Evolutionary conservation across 2,797 vertebrate species (phyloP).

Genomic region (Betta splendens): DNA sequence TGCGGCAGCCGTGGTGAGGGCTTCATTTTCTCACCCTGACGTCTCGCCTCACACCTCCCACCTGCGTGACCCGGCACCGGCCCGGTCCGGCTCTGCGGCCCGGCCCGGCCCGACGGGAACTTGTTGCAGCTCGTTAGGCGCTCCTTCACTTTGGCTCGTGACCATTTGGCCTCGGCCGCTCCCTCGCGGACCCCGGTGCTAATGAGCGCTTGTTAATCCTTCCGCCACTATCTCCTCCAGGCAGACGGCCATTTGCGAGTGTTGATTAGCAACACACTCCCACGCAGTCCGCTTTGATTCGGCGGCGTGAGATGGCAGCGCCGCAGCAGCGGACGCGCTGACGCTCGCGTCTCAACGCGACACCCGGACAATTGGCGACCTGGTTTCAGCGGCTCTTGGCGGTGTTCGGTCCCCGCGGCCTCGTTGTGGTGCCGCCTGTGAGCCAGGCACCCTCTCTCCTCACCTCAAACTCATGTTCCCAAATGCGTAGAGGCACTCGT

Average conservation of each 20-base stretch:
- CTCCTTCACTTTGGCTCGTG: conserved; percentile 40
- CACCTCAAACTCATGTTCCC: conserved; percentile 13
- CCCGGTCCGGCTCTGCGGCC: conserved; percentile 14
- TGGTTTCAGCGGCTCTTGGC: conserved; percentile 29
- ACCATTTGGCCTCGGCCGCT: conserved; percentile 34
- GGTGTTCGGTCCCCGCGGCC: conserved; percentile 26
- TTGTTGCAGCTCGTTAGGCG: conserved; percentile 20
- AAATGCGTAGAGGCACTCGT: background rate
- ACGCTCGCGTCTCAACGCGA: conserved; percentile 17
- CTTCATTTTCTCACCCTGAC: background rate
- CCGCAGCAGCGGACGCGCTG: conserved; percentile 7
- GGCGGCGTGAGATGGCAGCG: conserved; percentile 26
- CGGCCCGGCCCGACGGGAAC: conserved; percentile 14
- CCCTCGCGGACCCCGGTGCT: conserved; percentile 32
- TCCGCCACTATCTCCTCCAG: conserved; percentile 53
- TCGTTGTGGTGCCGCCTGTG: conserved; percentile 23
- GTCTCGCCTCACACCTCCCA: background rate
- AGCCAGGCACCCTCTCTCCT: conserved; percentile 13
- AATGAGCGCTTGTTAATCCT: conserved; percentile 61
- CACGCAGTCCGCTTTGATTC: conserved; percentile 26
- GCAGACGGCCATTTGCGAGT: conserved; percentile 51
- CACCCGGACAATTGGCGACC: conserved; percentile 19
- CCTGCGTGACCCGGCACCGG: background rate
- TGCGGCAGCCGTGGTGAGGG: too few species aligned
- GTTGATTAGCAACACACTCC: conserved; percentile 43